Evolutionary conservation across 2,888 invertebrate genomes (phyloP).

Genomic region (Alloscopus bannaensis): DNA sequence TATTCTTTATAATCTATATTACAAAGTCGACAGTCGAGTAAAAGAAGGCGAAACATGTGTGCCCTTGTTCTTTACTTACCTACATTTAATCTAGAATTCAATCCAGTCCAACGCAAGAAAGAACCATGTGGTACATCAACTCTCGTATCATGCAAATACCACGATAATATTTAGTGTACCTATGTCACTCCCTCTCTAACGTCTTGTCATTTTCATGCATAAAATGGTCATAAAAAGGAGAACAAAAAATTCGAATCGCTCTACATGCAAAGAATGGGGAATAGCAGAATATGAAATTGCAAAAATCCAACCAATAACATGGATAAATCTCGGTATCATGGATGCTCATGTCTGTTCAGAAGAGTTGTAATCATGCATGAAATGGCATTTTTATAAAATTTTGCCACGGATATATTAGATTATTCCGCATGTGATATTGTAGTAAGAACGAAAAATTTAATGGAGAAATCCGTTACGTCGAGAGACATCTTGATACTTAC

Average conservation of each 20-base stretch:
- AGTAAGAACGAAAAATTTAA: too few relatives aligned
- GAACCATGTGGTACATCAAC: background rate
- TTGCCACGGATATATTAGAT: too few relatives aligned
- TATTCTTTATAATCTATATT: too few relatives aligned
- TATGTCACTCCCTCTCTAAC: too few relatives aligned
- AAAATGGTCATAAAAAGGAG: conserved; percentile 2
- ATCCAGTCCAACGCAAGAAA: background rate
- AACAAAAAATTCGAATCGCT: too few relatives aligned
- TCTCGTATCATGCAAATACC: background rate
- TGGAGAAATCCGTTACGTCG: background rate
- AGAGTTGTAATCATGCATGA: too few relatives aligned
- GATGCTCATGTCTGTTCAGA: background rate
- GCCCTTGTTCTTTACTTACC: conserved; percentile 39
- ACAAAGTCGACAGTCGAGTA: too few relatives aligned
- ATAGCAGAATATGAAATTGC: too few relatives aligned
- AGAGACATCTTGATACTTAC: background rate
- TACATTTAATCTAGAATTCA: conserved; percentile 23
- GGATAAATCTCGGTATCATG: background rate
- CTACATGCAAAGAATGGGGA: too few relatives aligned
- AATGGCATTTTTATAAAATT: conserved; percentile 7
- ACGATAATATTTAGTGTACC: too few relatives aligned
- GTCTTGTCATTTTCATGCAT: too few relatives aligned
- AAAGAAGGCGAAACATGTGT: conserved; percentile 23
- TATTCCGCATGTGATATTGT: too few relatives aligned
- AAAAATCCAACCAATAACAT: background rate